phyloP scores from a whole-genome alignment of 1,140 invertebrate species.

The Pseudobourletiella spinata region DNA sequence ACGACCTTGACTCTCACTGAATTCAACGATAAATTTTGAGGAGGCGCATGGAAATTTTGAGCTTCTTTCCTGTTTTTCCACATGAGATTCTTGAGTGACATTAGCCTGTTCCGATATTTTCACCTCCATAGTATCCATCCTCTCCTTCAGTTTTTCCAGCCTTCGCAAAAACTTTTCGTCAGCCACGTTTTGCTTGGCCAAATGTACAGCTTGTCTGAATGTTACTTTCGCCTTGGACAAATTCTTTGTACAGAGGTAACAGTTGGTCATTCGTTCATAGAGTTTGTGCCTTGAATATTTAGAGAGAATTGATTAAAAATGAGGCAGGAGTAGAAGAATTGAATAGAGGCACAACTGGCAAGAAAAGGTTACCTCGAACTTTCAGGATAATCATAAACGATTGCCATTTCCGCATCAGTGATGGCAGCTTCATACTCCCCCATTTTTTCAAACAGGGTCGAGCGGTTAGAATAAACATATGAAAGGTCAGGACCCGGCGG shows the following conservation, averaged over 20 bases:
- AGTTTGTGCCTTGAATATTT: constrained; percentile 22
- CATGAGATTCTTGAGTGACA: constrained; percentile 1
- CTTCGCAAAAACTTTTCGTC: constrained; percentile 25
- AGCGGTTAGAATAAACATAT: constrained; percentile 74
- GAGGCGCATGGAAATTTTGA: constrained; percentile 49
- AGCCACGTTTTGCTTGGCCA: constrained; percentile 17
- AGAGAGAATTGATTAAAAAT: too few species aligned
- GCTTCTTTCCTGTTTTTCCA: constrained; percentile 38
- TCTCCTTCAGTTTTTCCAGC: constrained; percentile 16
- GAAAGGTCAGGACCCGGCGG: constrained; percentile 49
- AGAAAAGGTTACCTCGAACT: constrained; percentile 45
- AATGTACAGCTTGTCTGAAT: constrained; percentile 25
- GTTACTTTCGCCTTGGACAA: constrained; percentile 24
- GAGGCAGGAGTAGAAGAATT: too few species aligned
- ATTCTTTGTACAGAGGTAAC: constrained; percentile 34
- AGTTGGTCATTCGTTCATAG: constrained; percentile 34
- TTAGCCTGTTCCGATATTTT: too few species aligned
- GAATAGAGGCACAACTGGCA: too few species aligned
- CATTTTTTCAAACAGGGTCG: constrained; percentile 73
- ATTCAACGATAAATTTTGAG: constrained; percentile 47
- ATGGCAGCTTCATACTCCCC: constrained; percentile 56
- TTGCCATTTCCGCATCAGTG: constrained; percentile 59
- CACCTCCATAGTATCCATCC: too few species aligned
- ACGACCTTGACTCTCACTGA: constrained; percentile 45
- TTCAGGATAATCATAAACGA: constrained; percentile 60